Conservation (phyloP, 2,113 vertebrate species). For the Xyrauchen texanus region DNA sequence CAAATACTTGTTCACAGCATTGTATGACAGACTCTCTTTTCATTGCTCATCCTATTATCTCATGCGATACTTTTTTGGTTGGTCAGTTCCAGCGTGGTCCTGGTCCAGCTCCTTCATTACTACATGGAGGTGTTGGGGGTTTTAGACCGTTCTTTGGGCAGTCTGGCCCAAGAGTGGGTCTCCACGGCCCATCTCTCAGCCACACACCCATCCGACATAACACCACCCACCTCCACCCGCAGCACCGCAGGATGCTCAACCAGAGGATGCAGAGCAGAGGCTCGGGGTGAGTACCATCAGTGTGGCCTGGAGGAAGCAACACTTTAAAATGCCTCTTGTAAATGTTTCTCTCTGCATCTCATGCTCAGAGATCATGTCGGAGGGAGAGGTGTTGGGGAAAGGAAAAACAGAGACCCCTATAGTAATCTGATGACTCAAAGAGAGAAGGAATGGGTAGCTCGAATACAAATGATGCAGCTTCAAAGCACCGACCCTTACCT, state of each 20-base stretch:
- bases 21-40: too few species aligned
- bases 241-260: constrained; percentile 89
- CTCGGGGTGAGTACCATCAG: constrained; percentile 49
- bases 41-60: not conserved
- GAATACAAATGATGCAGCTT: constrained; percentile 98
- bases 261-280: constrained; percentile 89
- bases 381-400: constrained; percentile 76
- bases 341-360: constrained; percentile 54
- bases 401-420: constrained; percentile 85
- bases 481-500: constrained; percentile 96
- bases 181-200: constrained; percentile 72
- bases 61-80: constrained; percentile 66
- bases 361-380: constrained; percentile 77
- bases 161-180: constrained; percentile 75
- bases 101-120: constrained; percentile 63
- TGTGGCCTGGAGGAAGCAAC: not conserved
- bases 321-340: not conserved
- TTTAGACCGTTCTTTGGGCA: constrained; percentile 85
- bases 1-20: too few species aligned
- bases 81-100: constrained; percentile 66
- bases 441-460: constrained; percentile 97
- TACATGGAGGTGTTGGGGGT: constrained; percentile 80
- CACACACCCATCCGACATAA: constrained; percentile 81
- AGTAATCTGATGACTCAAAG: constrained; percentile 95
- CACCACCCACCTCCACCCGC: constrained; percentile 93